phyloP scores from a whole-genome alignment of 2,888 invertebrate genomes.

The Temnothorax unifasciatus region DNA sequence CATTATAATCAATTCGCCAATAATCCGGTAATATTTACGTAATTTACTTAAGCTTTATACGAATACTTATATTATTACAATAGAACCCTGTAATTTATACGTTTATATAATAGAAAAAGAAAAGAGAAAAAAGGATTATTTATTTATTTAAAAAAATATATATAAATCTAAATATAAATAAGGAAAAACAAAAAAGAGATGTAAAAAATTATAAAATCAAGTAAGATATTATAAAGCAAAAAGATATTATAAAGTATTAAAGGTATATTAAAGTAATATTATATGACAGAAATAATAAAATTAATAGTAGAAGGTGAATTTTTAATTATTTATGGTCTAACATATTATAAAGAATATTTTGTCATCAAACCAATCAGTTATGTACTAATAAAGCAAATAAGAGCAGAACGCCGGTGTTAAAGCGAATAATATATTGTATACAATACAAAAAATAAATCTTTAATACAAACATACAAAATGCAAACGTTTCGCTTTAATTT shows the following conservation, averaged over 20 bases:
- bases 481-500: no score
- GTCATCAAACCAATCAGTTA: no score
- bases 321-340: background rate
- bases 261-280: background rate
- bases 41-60: slow-evolving; percentile 2
- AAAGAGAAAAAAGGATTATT: background rate
- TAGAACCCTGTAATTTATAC: background rate
- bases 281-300: background rate
- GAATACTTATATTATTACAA: slow-evolving; percentile 12
- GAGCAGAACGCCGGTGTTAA: no score
- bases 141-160: background rate
- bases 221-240: background rate
- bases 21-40: background rate
- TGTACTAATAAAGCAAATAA: no score
- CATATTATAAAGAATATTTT: background rate
- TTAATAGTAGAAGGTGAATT: background rate
- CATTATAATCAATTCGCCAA: slow-evolving; percentile 4
- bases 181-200: background rate
- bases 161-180: background rate
- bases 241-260: background rate
- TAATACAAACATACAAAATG: no score
- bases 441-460: no score
- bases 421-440: no score
- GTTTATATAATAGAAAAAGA: background rate
- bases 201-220: background rate